Conservation (phyloP, 2,888 invertebrate species). For the Quadroppia sp. region DNA sequence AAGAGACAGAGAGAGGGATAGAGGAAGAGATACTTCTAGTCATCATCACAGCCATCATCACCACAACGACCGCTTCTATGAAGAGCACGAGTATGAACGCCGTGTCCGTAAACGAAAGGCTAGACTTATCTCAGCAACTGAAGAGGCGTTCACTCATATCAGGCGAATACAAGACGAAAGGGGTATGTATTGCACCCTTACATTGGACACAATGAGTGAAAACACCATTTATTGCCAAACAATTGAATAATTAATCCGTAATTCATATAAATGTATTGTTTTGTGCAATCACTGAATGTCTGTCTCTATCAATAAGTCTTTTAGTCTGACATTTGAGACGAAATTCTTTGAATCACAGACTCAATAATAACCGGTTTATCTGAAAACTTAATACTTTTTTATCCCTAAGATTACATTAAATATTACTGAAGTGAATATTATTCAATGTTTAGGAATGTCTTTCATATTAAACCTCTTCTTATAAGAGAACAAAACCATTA, state of each 20-base stretch:
- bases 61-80: constrained; percentile 95
- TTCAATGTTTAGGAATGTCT: not conserved
- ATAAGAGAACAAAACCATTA: no score
- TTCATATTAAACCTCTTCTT: not conserved
- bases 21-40: constrained; percentile 61
- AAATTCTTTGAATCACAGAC: not conserved
- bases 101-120: constrained; percentile 85
- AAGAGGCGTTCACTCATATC: constrained; percentile 97
- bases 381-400: not conserved
- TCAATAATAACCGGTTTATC: not conserved
- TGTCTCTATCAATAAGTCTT: not conserved
- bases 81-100: constrained; percentile 93
- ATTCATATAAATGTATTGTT: no score
- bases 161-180: constrained; percentile 67
- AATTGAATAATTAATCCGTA: not conserved
- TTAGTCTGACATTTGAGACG: not conserved
- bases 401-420: not conserved
- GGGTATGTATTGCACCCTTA: constrained; percentile 51
- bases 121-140: constrained; percentile 83
- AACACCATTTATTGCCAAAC: not conserved
- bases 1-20: constrained; percentile 61
- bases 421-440: not conserved
- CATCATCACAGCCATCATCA: constrained; percentile 54
- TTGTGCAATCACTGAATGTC: no score
- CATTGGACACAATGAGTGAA: not conserved